Evolutionary conservation across 2,888 invertebrate genomes (phyloP).

Genomic region (Psylliodes chrysocephalus): DNA sequence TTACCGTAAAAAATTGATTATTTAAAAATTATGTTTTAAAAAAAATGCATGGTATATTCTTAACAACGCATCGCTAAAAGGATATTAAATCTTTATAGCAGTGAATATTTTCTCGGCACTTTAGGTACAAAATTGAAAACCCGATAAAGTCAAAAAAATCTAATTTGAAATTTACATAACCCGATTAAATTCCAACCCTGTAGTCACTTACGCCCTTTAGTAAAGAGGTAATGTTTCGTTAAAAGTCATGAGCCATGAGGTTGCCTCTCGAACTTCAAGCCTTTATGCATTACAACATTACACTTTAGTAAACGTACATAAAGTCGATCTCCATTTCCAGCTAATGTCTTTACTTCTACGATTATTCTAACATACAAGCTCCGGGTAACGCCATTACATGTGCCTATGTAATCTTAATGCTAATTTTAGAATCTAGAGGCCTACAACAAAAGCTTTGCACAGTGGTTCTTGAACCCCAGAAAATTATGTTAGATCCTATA

Average conservation of each 20-base stretch:
- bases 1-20: too few species aligned
- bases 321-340: conserved; percentile 8
- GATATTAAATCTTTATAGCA: too few species aligned
- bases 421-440: conserved; percentile 6
- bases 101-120: too few species aligned
- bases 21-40: too few species aligned
- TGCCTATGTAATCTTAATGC: conserved; percentile 16
- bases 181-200: too few species aligned
- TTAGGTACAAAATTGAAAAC: too few species aligned
- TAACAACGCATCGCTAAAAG: too few species aligned
- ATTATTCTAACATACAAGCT: neutral
- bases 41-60: too few species aligned
- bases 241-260: neutral
- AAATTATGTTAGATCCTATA: too few species aligned
- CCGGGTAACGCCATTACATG: conserved; percentile 8
- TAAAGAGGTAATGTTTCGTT: neutral
- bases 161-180: too few species aligned
- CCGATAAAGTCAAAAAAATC: too few species aligned
- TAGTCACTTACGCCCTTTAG: too few species aligned
- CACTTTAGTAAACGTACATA: conserved; percentile 13
- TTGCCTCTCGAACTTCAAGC: neutral
- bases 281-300: neutral
- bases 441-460: neutral
- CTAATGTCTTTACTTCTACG: conserved; percentile 6
- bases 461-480: neutral